Evolutionary conservation across 2,888 invertebrate genomes (phyloP).

Genomic region (Acanthococcus lagerstroemiae): DNA sequence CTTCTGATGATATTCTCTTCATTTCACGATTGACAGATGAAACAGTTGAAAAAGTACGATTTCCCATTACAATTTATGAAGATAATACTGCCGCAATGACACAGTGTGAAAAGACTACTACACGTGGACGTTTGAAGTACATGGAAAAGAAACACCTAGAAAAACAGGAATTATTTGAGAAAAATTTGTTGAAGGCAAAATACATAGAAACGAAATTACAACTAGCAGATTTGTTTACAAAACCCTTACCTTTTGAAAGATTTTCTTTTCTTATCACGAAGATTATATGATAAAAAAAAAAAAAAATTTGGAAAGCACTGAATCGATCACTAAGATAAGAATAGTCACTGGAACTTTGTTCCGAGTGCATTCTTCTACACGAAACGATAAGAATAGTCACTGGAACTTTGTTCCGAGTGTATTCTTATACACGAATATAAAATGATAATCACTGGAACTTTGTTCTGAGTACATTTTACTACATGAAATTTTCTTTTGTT

Average conservation of each 20-base stretch:
- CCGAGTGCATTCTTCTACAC: not conserved
- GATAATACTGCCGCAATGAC: not conserved
- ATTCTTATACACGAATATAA: no score
- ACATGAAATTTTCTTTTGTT: no score
- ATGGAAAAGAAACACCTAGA: not conserved
- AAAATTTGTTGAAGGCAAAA: not conserved
- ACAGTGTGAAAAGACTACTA: not conserved
- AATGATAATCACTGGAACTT: no score
- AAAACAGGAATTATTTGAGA: not conserved
- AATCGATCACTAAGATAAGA: not conserved
- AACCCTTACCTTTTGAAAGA: not conserved
- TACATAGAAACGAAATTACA: not conserved
- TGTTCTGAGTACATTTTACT: no score
- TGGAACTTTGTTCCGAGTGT: no score
- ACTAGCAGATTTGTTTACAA: not conserved
- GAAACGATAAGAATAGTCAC: not conserved
- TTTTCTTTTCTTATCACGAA: not conserved
- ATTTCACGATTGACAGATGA: not conserved
- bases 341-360: no score
- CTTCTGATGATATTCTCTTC: not conserved
- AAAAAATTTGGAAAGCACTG: no score
- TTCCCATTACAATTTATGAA: not conserved
- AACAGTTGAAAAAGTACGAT: not conserved
- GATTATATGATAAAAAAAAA: no score
- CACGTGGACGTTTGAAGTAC: not conserved